A percentile compares a stretch with the other conserved stretches of the same genome.
Conservation (phyloP, 2,797 vertebrate genomes). For the Acipenser ruthenus region DNA sequence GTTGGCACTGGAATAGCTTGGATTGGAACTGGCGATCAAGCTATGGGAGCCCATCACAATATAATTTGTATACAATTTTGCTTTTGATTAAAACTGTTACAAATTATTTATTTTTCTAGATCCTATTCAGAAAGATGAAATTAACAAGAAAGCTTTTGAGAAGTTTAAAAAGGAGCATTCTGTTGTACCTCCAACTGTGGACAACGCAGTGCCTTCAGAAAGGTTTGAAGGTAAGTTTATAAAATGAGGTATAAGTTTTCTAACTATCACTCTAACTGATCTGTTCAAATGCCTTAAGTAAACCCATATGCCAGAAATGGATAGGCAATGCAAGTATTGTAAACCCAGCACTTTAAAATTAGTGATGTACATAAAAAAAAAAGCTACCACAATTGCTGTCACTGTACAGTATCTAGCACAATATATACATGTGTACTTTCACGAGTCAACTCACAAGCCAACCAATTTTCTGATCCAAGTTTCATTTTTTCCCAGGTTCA, state of each 20-base stretch:
- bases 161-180: constrained; percentile 93
- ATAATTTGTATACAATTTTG: too few relatives aligned
- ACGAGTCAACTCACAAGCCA: background rate
- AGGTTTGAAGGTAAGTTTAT: constrained; percentile 77
- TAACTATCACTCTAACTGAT: too few relatives aligned
- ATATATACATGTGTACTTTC: background rate
- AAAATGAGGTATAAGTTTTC: too few relatives aligned
- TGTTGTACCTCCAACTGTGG: constrained; percentile 68
- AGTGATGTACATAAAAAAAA: too few relatives aligned
- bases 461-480: background rate
- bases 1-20: too few relatives aligned
- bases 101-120: constrained; percentile 50
- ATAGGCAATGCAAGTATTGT: too few relatives aligned
- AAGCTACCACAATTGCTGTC: too few relatives aligned
- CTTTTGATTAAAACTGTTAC: too few relatives aligned
- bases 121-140: constrained; percentile 90
- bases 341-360: too few relatives aligned
- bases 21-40: too few relatives aligned
- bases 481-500: constrained; percentile 39
- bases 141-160: constrained; percentile 95
- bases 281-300: too few relatives aligned
- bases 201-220: constrained; percentile 84
- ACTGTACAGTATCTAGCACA: background rate
- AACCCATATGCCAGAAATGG: background rate
- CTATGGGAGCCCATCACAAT: too few relatives aligned